Percentiles rank a stretch among this genome's conserved stretches.
phyloP scores from a whole-genome alignment of 2,888 invertebrate species.

The Trachelus stipa region DNA sequence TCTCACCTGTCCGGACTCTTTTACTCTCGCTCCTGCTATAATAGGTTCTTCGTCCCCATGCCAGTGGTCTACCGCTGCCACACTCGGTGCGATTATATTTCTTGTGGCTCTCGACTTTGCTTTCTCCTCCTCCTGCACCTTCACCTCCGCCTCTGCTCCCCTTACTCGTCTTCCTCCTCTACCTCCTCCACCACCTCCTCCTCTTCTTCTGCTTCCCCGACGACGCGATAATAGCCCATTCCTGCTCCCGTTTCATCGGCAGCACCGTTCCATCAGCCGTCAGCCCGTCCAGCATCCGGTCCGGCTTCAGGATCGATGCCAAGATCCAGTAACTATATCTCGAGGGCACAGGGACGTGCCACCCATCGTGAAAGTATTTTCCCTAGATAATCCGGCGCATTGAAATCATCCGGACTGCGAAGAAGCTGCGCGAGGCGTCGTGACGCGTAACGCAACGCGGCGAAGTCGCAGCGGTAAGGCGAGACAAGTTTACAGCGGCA shows the following conservation, averaged over 20 bases:
- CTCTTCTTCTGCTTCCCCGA: not conserved
- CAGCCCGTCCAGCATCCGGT: not conserved
- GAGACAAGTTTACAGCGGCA: slow-evolving; percentile 18
- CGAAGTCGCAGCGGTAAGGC: slow-evolving; percentile 2
- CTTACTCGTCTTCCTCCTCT: not conserved
- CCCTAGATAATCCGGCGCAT: not conserved
- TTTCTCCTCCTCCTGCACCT: not conserved
- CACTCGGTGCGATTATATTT: slow-evolving; percentile 18
- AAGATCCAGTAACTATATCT: not conserved
- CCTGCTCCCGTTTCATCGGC: not conserved
- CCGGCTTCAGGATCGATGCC: not conserved
- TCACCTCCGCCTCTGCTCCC: not conserved
- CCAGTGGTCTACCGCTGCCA: slow-evolving; percentile 39
- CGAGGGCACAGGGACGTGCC: not conserved
- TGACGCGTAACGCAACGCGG: not conserved
- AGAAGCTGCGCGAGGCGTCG: not conserved
- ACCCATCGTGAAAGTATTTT: not conserved
- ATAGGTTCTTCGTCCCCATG: slow-evolving; percentile 56
- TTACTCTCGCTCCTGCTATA: slow-evolving; percentile 59
- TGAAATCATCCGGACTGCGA: not conserved
- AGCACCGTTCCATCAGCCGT: not conserved
- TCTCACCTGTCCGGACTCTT: slow-evolving; percentile 63
- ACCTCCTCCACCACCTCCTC: not conserved
- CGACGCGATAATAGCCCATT: not conserved
- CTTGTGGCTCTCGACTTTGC: slow-evolving; percentile 4